These are phyloP conservation scores for Acanthosepion pharaonis DNA, from an alignment of 2,888 invertebrate genomes.

Conservation along the genomic window DNA sequence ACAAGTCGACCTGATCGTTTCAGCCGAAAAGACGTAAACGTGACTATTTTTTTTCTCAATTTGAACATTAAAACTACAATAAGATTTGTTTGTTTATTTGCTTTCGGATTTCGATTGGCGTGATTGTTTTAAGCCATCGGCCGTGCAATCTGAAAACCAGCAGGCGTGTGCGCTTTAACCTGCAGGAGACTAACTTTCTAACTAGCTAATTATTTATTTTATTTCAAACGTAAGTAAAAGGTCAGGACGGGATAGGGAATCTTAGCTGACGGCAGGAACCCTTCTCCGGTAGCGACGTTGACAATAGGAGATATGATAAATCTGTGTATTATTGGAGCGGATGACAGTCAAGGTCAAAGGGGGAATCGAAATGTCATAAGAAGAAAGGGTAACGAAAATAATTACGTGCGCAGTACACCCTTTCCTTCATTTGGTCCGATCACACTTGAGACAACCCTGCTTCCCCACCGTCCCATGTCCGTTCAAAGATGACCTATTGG, in stretches of 20 bases:
- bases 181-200: neutral
- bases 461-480: neutral
- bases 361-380: neutral
- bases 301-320: conserved; percentile 9
- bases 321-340: neutral
- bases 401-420: neutral
- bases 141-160: neutral
- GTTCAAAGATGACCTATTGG: conserved; percentile 33
- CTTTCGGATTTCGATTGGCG: neutral
- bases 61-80: too few species aligned
- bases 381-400: neutral
- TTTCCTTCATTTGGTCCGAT: neutral
- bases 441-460: neutral
- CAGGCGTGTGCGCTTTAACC: neutral
- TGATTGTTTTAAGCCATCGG: neutral
- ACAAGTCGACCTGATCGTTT: too few species aligned
- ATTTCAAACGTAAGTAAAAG: neutral
- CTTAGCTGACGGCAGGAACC: neutral
- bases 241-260: neutral
- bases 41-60: too few species aligned
- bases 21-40: too few species aligned
- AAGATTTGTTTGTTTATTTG: neutral
- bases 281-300: conserved; percentile 11
- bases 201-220: neutral
- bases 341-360: conserved; percentile 11